phyloP scores from a whole-genome alignment of 1,140 invertebrate species.

The Zophobas atratus region DNA sequence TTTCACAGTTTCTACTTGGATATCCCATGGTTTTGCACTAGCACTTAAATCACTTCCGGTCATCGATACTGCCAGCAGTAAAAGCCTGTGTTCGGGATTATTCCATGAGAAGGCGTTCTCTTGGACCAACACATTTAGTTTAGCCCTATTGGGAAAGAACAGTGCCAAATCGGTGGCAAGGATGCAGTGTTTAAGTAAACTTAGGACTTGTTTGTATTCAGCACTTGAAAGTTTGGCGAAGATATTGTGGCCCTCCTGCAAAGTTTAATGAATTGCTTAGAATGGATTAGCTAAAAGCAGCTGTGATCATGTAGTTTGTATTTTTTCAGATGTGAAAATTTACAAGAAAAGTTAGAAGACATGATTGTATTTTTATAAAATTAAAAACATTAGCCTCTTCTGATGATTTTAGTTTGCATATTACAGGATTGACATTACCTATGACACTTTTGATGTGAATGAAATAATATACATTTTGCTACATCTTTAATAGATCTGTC shows the following conservation, averaged over 20 bases:
- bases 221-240: slow-evolving; percentile 80
- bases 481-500: no score
- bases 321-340: no score
- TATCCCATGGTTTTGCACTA: slow-evolving; percentile 86
- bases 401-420: no score
- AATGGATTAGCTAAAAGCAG: slow-evolving; percentile 5
- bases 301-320: background rate
- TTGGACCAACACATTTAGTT: slow-evolving; percentile 74
- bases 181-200: slow-evolving; percentile 85
- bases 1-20: slow-evolving; percentile 85
- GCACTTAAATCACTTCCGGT: slow-evolving; percentile 88
- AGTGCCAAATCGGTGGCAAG: slow-evolving; percentile 87
- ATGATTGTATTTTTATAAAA: no score
- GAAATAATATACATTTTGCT: no score
- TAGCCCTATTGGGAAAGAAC: slow-evolving; percentile 84
- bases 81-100: slow-evolving; percentile 74
- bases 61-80: slow-evolving; percentile 85
- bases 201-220: slow-evolving; percentile 85
- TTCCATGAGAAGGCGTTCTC: slow-evolving; percentile 76
- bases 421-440: no score
- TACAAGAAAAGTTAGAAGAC: no score
- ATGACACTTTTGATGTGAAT: no score
- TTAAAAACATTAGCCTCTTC: no score
- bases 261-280: slow-evolving; percentile 41
- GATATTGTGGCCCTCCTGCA: slow-evolving; percentile 86